Conservation (phyloP, 2,113 vertebrate genomes). For the Mobula birostris region DNA sequence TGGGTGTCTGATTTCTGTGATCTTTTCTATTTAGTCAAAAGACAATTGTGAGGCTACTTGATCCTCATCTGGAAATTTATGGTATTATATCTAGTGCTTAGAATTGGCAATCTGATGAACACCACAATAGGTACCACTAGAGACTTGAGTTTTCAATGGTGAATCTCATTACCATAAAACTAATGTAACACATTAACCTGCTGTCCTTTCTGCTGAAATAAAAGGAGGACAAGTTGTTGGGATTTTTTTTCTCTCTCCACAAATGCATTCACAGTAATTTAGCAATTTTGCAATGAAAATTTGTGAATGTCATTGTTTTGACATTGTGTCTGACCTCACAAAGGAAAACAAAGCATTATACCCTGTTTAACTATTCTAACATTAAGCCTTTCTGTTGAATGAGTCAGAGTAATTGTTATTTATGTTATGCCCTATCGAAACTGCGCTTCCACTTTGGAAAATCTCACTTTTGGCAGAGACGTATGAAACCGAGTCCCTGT, state of each 20-base stretch:
- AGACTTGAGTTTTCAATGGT: constrained; percentile 1
- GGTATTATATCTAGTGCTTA: background rate
- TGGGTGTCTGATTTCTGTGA: constrained; percentile 45
- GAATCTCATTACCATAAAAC: constrained; percentile 22
- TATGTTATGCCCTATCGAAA: background rate
- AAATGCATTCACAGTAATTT: background rate
- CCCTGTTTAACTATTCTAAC: background rate
- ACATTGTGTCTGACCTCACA: background rate
- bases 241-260: background rate
- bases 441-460: background rate
- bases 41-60: constrained; percentile 48
- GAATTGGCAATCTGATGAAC: constrained; percentile 8
- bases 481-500: background rate
- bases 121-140: background rate
- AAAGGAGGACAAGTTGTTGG: background rate
- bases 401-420: background rate
- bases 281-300: background rate
- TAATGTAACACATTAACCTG: constrained; percentile 32
- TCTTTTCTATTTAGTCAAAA: constrained; percentile 48
- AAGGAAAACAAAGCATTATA: background rate
- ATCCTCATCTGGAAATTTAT: constrained; percentile 41
- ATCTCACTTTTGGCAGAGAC: background rate
- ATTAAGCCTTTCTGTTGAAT: background rate
- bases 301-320: background rate
- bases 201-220: background rate